Base-by-base conservation (phyloP, 2,797 vertebrate species). In the Setipinna tenuifilis region DNA sequence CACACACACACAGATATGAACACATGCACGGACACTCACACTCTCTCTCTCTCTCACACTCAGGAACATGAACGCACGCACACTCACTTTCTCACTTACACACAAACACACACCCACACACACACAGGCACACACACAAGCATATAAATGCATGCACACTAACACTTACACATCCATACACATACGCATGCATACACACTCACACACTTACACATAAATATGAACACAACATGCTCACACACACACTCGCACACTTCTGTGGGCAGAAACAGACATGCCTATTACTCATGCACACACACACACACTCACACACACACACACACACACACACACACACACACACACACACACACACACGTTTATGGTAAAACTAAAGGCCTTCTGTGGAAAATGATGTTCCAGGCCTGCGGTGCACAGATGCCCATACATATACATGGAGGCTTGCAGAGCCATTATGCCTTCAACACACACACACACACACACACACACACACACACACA, bases 131-230 rank as follows among this genome's bases (percentile, higher is more conserved):
- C 57, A 19, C 57, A 58, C 17, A 19, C 12, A 58, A 14, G 16
- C 57, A 58, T 17, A 19, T 12, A 58, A 6, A 50, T 12, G 12
- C 48, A 50, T 12, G 23, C 61, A 25, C 61, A 25, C 61, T 4
- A n/a, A 65, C 61, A 65, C 61, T 25, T n/a, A 65, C 61, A 65
- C n/a, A 65, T 6, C 25, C n/a, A 65, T 48, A 87, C 59, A 84
- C 81, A 31, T 85, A 65, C 75, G 35, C 80, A 86, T 91, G 88
- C 87, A 88, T 0, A 65, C n/a, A 57, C 23, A 61, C 62, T 50
- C 35, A 82, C 62, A 78, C 61, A 1, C 83, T 48, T 11, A 58
- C 81, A 62, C 82, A 65, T 31, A 54, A 81, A 31, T 59, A 82
- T 83, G 68, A 62, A 85, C 41, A 78, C 54, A 65, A 61, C 58